Evolutionary conservation across 2,888 invertebrate species (phyloP), one percentile per base, ranked within the genome.

Genomic region (Cataglyphis albicans): DNA sequence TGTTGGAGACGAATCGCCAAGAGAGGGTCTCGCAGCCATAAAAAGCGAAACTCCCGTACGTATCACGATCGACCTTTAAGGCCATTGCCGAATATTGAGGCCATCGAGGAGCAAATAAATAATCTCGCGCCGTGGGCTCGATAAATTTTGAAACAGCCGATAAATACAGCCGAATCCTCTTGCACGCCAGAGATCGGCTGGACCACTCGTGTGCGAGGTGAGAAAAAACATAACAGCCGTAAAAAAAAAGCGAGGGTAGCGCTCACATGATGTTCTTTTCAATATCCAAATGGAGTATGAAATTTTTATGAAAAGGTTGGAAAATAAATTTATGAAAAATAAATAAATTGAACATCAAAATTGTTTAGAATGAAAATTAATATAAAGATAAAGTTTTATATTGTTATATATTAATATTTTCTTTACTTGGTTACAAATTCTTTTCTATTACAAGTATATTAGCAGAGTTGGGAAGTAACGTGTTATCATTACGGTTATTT

Each of bases 141-240:
- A 78, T 78, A 78, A 76, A 78, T 70, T 78, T 70, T n/a, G 12
- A 41, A 78, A 78, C 59, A 7, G 48, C 25, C 15, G 29, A 67
- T 65, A 68, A 18, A 67, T 32, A 32, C 1, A 25, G 18, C 18
- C 44, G 9, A 9, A 21, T 55, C 29, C 21, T 25, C 18, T 64
- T 3, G 9, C 6, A 35, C 10, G 2, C 52, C 9, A 21, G 6
- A 44, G 38, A n/a, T 10, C 15, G 25, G 12, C 15, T 32, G 0
- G 9, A 29, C 25, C 1, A 18, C 12, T 25, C 10, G 15, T 32
- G n/a, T n/a, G 35, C 21, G n/a, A 35, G 10, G 6, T 18, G 18
- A 64, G 9, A 41, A 67, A 65, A 67, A 67, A 41, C 5, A 29
- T 10, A 52, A n/a, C 15, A 10, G 35, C 25, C 12, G 38, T 65